Conservation (phyloP, 2,797 vertebrate genomes). For the Alouatta caraya region DNA sequence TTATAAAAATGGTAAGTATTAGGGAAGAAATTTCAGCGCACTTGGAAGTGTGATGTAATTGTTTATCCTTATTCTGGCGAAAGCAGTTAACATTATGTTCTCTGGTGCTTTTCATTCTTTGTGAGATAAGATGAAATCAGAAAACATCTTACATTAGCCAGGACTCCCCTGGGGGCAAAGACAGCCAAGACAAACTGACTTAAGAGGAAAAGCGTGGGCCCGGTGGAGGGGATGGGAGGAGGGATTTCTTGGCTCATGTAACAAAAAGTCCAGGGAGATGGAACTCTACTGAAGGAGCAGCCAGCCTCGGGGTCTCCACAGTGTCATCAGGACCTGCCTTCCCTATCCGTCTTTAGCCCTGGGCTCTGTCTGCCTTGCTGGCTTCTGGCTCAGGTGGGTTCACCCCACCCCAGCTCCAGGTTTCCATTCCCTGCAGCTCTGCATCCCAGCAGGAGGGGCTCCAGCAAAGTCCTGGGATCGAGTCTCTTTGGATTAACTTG, state of each 20-base stretch:
- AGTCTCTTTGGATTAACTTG: neutral
- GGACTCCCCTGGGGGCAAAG: neutral
- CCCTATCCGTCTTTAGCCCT: neutral
- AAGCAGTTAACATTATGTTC: constrained; percentile 4
- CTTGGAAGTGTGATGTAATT: constrained; percentile 60
- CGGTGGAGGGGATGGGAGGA: neutral
- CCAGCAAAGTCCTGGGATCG: too few species aligned
- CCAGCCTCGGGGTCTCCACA: fast-evolving
- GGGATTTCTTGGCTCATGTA: neutral
- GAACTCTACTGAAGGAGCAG: neutral
- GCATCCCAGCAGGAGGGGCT: neutral
- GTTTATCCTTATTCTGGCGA: constrained; percentile 10
- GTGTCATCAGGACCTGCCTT: fast-evolving
- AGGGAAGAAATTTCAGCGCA: neutral
- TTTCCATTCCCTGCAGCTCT: neutral
- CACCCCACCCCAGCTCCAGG: fast-evolving
- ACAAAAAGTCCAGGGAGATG: neutral
- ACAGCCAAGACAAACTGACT: constrained; percentile 46
- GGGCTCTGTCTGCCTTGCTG: neutral
- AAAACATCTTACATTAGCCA: constrained; percentile 48
- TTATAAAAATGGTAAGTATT: constrained; percentile 95
- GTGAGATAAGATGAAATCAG: constrained; percentile 60
- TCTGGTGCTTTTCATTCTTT: constrained; percentile 56
- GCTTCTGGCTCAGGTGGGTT: neutral
- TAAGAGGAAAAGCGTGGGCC: neutral